Evolutionary conservation across 2,797 vertebrate species (phyloP).

Genomic region (Odontamblyopus lacepedii): DNA sequence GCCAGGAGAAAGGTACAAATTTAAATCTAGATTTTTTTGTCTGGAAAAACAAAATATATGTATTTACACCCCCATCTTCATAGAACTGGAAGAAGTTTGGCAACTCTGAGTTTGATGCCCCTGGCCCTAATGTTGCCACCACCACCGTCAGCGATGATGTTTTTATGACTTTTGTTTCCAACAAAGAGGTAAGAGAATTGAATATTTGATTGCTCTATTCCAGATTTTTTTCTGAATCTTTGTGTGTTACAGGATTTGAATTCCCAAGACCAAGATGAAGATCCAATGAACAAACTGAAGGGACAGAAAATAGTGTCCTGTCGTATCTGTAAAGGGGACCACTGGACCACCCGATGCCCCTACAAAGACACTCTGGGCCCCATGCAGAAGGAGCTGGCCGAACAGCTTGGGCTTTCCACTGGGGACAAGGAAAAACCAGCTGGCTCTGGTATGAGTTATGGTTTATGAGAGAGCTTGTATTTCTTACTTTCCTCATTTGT

Average conservation of each 20-base stretch:
- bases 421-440: constrained; percentile 90
- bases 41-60: background rate
- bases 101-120: constrained; percentile 89
- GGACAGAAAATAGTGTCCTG: constrained; percentile 98
- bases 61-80: background rate
- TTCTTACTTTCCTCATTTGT: background rate
- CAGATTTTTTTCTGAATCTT: background rate
- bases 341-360: constrained; percentile 97
- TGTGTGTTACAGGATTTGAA: constrained; percentile 84
- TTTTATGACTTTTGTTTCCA: constrained; percentile 97
- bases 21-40: background rate
- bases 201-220: background rate
- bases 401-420: constrained; percentile 92
- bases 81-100: constrained; percentile 99
- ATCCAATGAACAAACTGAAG: constrained; percentile 97
- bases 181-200: constrained; percentile 84
- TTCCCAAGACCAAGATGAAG: constrained; percentile 91
- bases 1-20: constrained; percentile 88
- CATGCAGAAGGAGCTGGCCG: constrained; percentile 97
- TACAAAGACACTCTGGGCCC: constrained; percentile 97
- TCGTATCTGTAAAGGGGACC: constrained; percentile 96
- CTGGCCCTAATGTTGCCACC: constrained; percentile 92
- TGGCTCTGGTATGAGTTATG: constrained; percentile 65
- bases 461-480: background rate
- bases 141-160: constrained; percentile 97